These are phyloP conservation scores for Chalcis sispes DNA, from an alignment of 2,888 invertebrate genomes.

Conservation along the genomic window DNA sequence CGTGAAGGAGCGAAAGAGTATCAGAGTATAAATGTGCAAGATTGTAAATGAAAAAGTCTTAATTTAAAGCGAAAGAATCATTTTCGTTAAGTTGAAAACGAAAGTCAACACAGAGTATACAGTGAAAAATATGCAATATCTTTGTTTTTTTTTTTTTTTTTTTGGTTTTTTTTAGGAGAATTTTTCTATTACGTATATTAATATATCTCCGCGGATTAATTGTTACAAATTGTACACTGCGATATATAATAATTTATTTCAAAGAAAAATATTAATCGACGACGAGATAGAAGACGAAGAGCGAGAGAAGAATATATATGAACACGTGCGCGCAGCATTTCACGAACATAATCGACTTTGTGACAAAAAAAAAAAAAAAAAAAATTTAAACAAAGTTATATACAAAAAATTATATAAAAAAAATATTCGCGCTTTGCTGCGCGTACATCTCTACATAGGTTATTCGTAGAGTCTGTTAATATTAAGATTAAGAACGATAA, in stretches of 20 bases:
- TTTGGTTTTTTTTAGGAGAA: slow-evolving; percentile 39
- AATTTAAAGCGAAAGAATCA: neutral
- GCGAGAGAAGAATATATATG: slow-evolving; percentile 12
- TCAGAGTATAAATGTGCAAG: slow-evolving; percentile 1
- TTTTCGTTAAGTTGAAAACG: slow-evolving; percentile 40
- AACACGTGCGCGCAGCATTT: slow-evolving; percentile 50
- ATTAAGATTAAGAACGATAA: slow-evolving; percentile 67
- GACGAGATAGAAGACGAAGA: slow-evolving; percentile 41
- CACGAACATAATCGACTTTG: slow-evolving; percentile 20
- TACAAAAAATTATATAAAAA: slow-evolving; percentile 47
- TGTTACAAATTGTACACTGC: slow-evolving; percentile 43
- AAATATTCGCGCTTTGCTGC: slow-evolving; percentile 60
- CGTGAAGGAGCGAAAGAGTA: slow-evolving; percentile 1
- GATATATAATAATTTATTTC: slow-evolving; percentile 47
- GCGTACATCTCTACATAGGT: slow-evolving; percentile 62
- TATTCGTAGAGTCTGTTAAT: slow-evolving; percentile 69
- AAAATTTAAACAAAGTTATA: slow-evolving; percentile 58
- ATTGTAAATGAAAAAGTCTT: slow-evolving; percentile 12
- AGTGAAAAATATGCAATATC: too few species aligned
- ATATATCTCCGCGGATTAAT: slow-evolving; percentile 44
- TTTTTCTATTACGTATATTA: slow-evolving; percentile 51
- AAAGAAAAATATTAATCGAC: slow-evolving; percentile 28
- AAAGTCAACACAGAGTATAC: slow-evolving; percentile 33
- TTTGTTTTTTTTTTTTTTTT: too few species aligned
- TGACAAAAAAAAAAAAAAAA: neutral